Conservation (phyloP, 1,140 invertebrate species). For the Drosophila willistoni region DNA sequence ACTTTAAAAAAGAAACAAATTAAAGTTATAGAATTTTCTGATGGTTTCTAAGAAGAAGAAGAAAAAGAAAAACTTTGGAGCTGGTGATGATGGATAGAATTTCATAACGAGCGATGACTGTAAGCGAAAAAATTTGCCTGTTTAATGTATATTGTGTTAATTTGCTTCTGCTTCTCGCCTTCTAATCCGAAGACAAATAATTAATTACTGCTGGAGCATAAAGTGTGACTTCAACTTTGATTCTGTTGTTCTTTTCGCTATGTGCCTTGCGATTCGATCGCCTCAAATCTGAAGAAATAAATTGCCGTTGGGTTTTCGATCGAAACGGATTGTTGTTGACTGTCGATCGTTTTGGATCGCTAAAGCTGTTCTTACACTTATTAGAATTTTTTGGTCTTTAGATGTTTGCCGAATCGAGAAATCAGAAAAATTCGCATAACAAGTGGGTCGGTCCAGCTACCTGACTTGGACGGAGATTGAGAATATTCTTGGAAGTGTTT, state of each 20-base stretch:
- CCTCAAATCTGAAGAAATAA: slow-evolving; percentile 40
- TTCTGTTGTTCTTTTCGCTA: not conserved
- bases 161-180: slow-evolving; percentile 33
- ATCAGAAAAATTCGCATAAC: slow-evolving; percentile 61
- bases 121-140: slow-evolving; percentile 11
- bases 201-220: slow-evolving; percentile 69
- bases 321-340: not conserved
- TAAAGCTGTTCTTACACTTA: slow-evolving; percentile 37
- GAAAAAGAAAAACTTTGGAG: no score
- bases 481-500: slow-evolving; percentile 51
- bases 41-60: no score
- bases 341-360: slow-evolving; percentile 25
- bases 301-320: slow-evolving; percentile 20
- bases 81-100: not conserved
- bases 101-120: not conserved
- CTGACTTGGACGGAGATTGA: slow-evolving; percentile 55
- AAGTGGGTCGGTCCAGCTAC: slow-evolving; percentile 57
- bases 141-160: slow-evolving; percentile 40
- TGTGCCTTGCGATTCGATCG: slow-evolving; percentile 21
- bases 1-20: no score
- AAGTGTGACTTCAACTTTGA: slow-evolving; percentile 27
- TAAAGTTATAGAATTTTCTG: no score
- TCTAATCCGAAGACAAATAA: slow-evolving; percentile 70
- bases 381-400: slow-evolving; percentile 35
- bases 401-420: slow-evolving; percentile 74